Base-by-base conservation (phyloP, 2,797 vertebrate genomes). In the Prionace glauca region DNA sequence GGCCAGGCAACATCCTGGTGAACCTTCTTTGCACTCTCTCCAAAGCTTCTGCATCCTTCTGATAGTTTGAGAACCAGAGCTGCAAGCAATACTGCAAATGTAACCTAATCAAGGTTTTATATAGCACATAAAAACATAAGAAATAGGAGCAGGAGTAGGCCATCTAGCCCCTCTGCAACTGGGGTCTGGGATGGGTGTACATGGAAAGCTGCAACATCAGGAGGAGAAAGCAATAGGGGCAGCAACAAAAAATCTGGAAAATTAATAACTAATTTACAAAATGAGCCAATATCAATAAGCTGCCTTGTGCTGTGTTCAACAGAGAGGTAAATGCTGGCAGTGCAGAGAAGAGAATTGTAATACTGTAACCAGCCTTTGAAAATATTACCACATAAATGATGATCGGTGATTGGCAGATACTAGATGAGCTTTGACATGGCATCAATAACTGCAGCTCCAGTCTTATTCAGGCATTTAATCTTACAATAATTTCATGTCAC, bases 401-500 rank as follows among this genome's bases (percentile, higher is more conserved):
- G n/a, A 92, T 92, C 90, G 12, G 10, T 92, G 90, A 92, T 92
- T 69, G 90, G 22, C 90, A 92, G 90, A 32, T 62, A 62, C 87
- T 62, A 62, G n/a, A 92, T 92, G 41, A 69, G 90, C n/a, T 92
- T 69, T 92, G 90, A 92, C 90, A 92, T 10, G 2, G 62, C 90
- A 92, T 92, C 90, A 92, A 92, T 92, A 69, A 69, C 90, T 69
- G 65, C 18, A 69, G n/a, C n/a, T 36, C 65, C 69, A 10, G 62
- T 36, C 65, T 69, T 69, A 92, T 36, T 92, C 90, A 92, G 36
- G 90, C 90, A 92, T 92, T 92, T 92, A 92, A 92, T 69, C 90
- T 92, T 62, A 67, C 90, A 67, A 92, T 92, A 92, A 92, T 92
- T 92, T 92, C 62, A 92, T 92, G 90, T 92, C 90, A 67, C 90